Conservation (phyloP, 2,888 invertebrate genomes). For the Lacanobia wlatinum region DNA sequence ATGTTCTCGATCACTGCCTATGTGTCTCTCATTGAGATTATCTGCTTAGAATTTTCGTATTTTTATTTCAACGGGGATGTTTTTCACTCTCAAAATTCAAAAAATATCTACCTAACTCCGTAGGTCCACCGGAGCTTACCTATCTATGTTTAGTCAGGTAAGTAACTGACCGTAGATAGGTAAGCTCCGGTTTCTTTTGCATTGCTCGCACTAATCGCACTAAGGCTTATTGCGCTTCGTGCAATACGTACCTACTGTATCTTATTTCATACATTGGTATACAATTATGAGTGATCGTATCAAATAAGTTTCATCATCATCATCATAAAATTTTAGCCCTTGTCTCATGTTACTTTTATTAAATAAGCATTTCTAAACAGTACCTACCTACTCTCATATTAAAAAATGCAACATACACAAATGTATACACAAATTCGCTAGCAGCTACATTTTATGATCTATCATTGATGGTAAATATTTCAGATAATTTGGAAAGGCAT, state of each 20-base stretch:
- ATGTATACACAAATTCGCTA: constrained; percentile 44
- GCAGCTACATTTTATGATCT: constrained; percentile 4
- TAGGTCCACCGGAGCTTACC: background rate
- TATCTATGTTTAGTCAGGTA: background rate
- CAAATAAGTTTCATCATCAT: background rate
- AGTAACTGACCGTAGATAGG: background rate
- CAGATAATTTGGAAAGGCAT: background rate
- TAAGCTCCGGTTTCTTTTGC: background rate
- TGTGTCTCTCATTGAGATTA: too few species aligned
- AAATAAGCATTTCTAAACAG: background rate
- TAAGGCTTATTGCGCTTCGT: background rate
- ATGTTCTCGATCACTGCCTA: too few species aligned
- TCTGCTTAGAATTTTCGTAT: background rate
- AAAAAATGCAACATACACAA: constrained; percentile 4
- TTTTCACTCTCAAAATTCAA: too few species aligned
- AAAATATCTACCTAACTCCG: background rate
- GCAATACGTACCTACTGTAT: background rate
- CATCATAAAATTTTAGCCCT: background rate
- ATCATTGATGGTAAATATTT: background rate
- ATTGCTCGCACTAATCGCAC: constrained; percentile 18
- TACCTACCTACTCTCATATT: too few species aligned
- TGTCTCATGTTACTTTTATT: background rate
- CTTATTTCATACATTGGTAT: background rate
- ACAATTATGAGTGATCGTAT: background rate
- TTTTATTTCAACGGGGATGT: too few species aligned